A percentile compares a stretch with the other conserved stretches of the same genome.
These are phyloP conservation scores for Clarias batrachus DNA, from an alignment of 2,113 vertebrate genomes.

Conservation along the genomic window DNA sequence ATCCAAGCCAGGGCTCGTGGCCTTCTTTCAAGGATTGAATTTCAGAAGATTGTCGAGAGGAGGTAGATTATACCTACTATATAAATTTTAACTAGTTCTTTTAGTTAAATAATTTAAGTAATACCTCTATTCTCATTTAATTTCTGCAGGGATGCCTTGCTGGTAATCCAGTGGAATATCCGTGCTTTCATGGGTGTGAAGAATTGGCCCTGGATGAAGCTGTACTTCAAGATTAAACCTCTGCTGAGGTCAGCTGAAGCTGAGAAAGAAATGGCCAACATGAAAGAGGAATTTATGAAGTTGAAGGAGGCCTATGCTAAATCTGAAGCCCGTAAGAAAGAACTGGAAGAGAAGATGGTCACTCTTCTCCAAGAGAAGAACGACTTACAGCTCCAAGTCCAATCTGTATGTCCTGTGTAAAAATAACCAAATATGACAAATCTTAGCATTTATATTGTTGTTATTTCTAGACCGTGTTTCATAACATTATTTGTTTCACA, in stretches of 20 bases:
- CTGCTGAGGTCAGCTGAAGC: slow-evolving; percentile 77
- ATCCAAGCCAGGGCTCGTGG: slow-evolving; percentile 77
- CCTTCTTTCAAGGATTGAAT: too few species aligned
- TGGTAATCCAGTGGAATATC: slow-evolving; percentile 76
- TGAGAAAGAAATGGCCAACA: slow-evolving; percentile 82
- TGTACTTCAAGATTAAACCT: slow-evolving; percentile 84
- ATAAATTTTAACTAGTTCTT: not conserved
- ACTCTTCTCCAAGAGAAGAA: slow-evolving; percentile 87
- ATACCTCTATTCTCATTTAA: not conserved
- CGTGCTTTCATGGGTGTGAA: slow-evolving; percentile 83
- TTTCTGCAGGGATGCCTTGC: slow-evolving; percentile 34
- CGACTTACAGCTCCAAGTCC: slow-evolving; percentile 83
- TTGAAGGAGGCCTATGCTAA: slow-evolving; percentile 82
- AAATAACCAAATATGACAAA: not conserved
- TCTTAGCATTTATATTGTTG: not conserved
- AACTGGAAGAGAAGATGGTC: slow-evolving; percentile 85
- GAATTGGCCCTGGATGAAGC: slow-evolving; percentile 85
- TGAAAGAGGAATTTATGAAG: slow-evolving; percentile 83
- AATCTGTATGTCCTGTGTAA: slow-evolving; percentile 71
- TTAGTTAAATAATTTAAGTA: not conserved
- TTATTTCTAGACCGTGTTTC: not conserved
- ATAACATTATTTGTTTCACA: not conserved
- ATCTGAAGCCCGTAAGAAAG: slow-evolving; percentile 78
- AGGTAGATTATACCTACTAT: slow-evolving; percentile 57
- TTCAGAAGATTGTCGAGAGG: slow-evolving; percentile 83